Evolutionary conservation across 1,140 invertebrate species (phyloP), one percentile per base, ranked within the genome.

Genomic region (Drosophila equinoxialis): DNA sequence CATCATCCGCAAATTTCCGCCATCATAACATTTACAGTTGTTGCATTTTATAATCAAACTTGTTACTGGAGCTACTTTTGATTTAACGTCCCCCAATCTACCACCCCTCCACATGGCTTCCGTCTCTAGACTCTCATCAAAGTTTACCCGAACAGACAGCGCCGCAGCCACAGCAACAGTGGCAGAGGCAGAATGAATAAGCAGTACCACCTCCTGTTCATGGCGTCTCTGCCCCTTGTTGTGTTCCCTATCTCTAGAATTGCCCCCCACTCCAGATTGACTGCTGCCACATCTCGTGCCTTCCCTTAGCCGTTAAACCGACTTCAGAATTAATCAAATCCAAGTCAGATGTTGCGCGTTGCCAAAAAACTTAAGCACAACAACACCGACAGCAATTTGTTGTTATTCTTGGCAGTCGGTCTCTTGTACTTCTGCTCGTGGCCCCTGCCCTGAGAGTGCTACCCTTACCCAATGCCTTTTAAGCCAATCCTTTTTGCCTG

Each of bases 271-370:
- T 5, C 54, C 10, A 17, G 7, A 14, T 37, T 13, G 20, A 55
- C 7, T 35, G 13, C 5, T n/a, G 33, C 75, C 33, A 10, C 14
- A 30, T 7, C 55, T 20, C 13, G 11, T 4, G 48, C 30, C 55
- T 42, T 14, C 42, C 45, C 65, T 70, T 78, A 79, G 82, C 81
- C 79, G 83, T 87, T 87, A 87, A 86, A 86, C 83, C 83, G 83
- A 86, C 83, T 86, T 86, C 79, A 86, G 83, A 86, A 86, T 86
- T 86, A 86, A 86, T 86, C 83, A 86, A 86, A 86, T 86, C 79
- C 83, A 67, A 86, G 83, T 86, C 83, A 86, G 83, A 86, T 86
- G 82, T 86, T 86, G 85, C 75, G 82, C 82, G 83, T 75, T 86
- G 79, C 83, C 83, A 87, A 86, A 86, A 86, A 86, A 87, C 83